phyloP scores from a whole-genome alignment of 1,140 invertebrate genomes.

The Callitettix versicolor region DNA sequence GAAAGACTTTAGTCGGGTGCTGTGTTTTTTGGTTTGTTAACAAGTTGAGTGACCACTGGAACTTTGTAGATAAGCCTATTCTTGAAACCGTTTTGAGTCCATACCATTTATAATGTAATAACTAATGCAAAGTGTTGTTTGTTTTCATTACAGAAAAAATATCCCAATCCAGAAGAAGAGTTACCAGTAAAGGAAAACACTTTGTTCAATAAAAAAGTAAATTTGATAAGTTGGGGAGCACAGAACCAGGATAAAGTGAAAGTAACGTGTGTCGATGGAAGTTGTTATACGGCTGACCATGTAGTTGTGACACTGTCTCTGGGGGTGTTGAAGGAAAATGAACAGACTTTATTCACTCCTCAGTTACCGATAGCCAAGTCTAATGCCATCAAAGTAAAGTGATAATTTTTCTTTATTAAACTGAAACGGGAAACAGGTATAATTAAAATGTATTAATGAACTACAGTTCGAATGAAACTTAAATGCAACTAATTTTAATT shows the following conservation, averaged over 20 bases:
- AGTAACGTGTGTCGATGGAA: constrained; percentile 46
- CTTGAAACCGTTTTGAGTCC: too few relatives aligned
- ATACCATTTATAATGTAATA: too few relatives aligned
- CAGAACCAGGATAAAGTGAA: constrained; percentile 19
- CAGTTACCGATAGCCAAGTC: constrained; percentile 45
- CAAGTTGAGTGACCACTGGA: too few relatives aligned
- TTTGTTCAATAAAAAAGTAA: constrained; percentile 37
- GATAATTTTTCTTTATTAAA: neutral
- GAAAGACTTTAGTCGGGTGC: too few relatives aligned
- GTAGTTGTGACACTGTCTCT: constrained; percentile 56
- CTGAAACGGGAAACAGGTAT: too few relatives aligned
- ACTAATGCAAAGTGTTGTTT: too few relatives aligned
- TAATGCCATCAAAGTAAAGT: constrained; percentile 41
- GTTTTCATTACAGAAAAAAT: constrained; percentile 14
- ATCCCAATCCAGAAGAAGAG: neutral
- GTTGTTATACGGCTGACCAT: constrained; percentile 45
- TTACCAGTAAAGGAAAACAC: constrained; percentile 29
- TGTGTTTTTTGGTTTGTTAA: too few relatives aligned
- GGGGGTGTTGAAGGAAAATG: constrained; percentile 52
- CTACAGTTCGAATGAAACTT: too few relatives aligned
- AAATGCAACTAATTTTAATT: neutral
- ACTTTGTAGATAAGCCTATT: too few relatives aligned
- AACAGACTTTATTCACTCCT: constrained; percentile 44
- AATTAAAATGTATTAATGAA: neutral
- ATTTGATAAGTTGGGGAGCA: constrained; percentile 35